Base-by-base conservation (phyloP, 2,888 invertebrate species). In the Baccha elongata region DNA sequence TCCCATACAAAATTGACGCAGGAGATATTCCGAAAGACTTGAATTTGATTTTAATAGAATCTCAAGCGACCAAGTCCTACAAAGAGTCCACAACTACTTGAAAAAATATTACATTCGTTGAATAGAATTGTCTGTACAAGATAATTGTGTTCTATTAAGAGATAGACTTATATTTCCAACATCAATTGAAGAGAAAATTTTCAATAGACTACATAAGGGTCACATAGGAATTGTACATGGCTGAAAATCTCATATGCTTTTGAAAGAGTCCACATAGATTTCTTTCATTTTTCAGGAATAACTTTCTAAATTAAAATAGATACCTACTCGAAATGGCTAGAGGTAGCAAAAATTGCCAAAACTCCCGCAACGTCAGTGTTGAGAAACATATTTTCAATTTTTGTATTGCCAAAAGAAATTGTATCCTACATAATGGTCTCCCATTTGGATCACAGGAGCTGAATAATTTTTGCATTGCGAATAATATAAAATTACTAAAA, bases 361-460 rank as follows among this genome's bases (percentile, higher is more conserved):
- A 40, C 13, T 40, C n/a, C 13, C 13, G 37, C 37, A 13, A 40
- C 3, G 37, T 40, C 7, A 13, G 37, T 40, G 37, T 40, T 40
- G n/a, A 40, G 37, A 13, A 40, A 40, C 13, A 13, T 40, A 5
- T 40, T 13, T 40, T n/a, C 37, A 1, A 40, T n/a, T 40, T 40
- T 40, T 40, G 37, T n/a, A 40, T 40, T 40, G 13, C 37, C 37
- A 13, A 40, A 40, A 40, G 37, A 40, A 40, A 40, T 40, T 8
- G 37, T 40, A 13, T 40, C 37, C 37, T n/a, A n/a, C n/a, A 40
- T 13, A 40, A 40, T 40, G 37, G 13, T 13, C 37, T 7, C 4
- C 10, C 37, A 40, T 40, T 40, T 40, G 1, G 13, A 40, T 40
- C 13, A 35, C 35, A 35, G 10, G 35, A 35, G 13, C 13, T 40